Conservation (phyloP, 2,888 invertebrate genomes). For the Andrena fulva region DNA sequence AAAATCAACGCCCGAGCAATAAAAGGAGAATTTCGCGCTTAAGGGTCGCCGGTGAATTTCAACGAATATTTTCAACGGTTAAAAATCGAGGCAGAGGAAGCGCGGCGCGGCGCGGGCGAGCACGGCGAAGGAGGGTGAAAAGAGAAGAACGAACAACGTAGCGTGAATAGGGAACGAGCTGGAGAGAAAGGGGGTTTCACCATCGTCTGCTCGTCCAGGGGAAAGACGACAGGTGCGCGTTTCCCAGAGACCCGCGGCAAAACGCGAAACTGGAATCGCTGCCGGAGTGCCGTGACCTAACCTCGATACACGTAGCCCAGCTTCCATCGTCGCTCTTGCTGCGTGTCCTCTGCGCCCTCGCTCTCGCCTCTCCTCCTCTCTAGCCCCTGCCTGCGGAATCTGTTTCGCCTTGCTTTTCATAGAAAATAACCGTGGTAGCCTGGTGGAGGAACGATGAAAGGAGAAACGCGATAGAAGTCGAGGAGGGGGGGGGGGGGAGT, state of each 20-base stretch:
- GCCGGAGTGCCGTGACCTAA: conserved; percentile 69
- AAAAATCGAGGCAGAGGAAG: conserved; percentile 29
- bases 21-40: neutral
- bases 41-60: conserved; percentile 11
- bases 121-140: conserved; percentile 21
- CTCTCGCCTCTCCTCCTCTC: conserved; percentile 1
- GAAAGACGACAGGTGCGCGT: conserved; percentile 81
- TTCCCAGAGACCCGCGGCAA: conserved; percentile 83
- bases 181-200: conserved; percentile 57
- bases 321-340: conserved; percentile 28
- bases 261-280: conserved; percentile 79
- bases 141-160: conserved; percentile 25
- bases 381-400: neutral
- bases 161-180: conserved; percentile 30
- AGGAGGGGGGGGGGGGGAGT: neutral
- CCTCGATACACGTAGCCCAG: conserved; percentile 56
- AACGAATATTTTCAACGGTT: conserved; percentile 21
- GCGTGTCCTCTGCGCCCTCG: conserved; percentile 1
- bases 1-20: neutral
- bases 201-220: conserved; percentile 75
- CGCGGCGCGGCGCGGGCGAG: conserved; percentile 11
- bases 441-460: neutral
- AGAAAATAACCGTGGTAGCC: neutral
- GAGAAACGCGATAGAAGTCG: neutral
- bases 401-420: neutral